Conservation (phyloP, 1,140 invertebrate species). For the Drosophila rhopaloa region DNA sequence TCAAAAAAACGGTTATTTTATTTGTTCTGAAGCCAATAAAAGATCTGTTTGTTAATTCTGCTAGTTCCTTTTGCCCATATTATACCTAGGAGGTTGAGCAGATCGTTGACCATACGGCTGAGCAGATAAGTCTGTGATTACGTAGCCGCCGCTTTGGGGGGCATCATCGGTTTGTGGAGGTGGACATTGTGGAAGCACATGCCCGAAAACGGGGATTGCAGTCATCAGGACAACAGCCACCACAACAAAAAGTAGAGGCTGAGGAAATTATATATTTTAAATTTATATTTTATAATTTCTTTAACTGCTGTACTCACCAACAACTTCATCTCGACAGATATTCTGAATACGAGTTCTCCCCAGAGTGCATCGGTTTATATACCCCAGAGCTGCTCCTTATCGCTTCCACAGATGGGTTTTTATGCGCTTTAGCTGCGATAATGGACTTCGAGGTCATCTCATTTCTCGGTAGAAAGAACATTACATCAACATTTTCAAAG, state of each 20-base stretch:
- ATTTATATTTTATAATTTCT: neutral
- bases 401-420: neutral
- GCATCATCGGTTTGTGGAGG: too few relatives aligned
- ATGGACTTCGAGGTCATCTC: neutral
- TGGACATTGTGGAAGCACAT: neutral
- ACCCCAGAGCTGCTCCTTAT: neutral
- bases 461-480: neutral
- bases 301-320: neutral
- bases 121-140: neutral
- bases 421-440: neutral
- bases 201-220: neutral
- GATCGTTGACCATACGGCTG: too few relatives aligned
- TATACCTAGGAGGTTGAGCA: neutral
- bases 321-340: neutral
- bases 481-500: neutral
- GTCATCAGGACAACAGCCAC: neutral
- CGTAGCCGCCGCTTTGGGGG: neutral
- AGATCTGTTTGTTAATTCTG: too few relatives aligned
- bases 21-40: too few relatives aligned
- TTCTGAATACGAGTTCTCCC: neutral
- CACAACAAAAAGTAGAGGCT: neutral
- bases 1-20: too few relatives aligned
- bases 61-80: neutral
- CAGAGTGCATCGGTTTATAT: neutral
- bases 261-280: neutral